phyloP scores from a whole-genome alignment of 2,888 invertebrate genomes.

The Apamea monoglypha region DNA sequence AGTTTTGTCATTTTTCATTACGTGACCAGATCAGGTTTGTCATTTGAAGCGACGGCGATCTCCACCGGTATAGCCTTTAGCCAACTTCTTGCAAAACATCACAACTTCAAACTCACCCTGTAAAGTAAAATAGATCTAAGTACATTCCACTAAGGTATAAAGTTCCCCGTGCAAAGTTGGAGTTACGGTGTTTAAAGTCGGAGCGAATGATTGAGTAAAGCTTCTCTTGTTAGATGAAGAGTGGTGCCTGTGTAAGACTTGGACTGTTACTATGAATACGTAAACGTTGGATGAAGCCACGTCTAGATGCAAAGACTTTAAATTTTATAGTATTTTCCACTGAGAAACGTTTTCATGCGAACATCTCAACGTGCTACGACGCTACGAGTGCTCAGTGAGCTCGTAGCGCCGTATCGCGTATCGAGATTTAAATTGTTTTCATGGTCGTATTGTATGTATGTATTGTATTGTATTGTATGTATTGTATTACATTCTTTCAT shows the following conservation, averaged over 20 bases:
- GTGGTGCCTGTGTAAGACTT: conserved; percentile 81
- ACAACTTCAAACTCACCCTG: background rate
- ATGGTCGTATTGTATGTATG: conserved; percentile 9
- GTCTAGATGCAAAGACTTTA: conserved; percentile 73
- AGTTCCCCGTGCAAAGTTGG: conserved; percentile 17
- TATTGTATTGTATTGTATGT: too few relatives aligned
- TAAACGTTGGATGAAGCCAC: conserved; percentile 80
- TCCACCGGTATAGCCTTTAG: conserved; percentile 78
- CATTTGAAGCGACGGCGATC: conserved; percentile 82
- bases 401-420: conserved; percentile 51
- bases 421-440: conserved; percentile 47
- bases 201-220: conserved; percentile 75
- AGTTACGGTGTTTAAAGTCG: conserved; percentile 52
- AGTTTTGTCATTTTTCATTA: conserved; percentile 92
- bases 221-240: conserved; percentile 83
- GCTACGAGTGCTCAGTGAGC: conserved; percentile 58
- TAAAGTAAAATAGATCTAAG: conserved; percentile 58
- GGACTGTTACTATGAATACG: conserved; percentile 84
- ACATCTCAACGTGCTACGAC: conserved; percentile 52
- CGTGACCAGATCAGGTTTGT: conserved; percentile 92
- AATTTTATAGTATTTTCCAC: conserved; percentile 61
- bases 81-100: conserved; percentile 50
- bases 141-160: background rate
- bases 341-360: conserved; percentile 50
- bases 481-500: conserved; percentile 24